Evolutionary conservation across 2,797 vertebrate species (phyloP).

Genomic region (Sebastes taczanowskii): DNA sequence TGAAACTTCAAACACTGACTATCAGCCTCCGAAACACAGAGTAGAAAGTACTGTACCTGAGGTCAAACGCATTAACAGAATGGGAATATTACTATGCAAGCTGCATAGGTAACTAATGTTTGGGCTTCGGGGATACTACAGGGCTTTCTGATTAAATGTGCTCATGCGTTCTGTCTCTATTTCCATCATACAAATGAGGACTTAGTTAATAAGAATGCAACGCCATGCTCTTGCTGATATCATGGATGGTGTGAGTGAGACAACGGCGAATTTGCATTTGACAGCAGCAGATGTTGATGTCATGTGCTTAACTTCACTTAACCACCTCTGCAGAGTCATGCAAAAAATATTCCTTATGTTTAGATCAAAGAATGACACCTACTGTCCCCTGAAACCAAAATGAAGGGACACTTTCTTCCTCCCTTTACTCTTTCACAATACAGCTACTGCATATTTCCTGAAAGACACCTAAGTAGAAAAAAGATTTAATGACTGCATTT

Average conservation of each 20-base stretch:
- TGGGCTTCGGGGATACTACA: constrained; percentile 58
- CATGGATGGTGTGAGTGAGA: constrained; percentile 24
- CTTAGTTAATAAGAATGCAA: constrained; percentile 47
- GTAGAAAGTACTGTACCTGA: constrained; percentile 54
- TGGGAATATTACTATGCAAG: constrained; percentile 55
- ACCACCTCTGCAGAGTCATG: constrained; percentile 37
- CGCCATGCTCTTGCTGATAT: constrained; percentile 21
- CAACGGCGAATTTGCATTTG: constrained; percentile 54
- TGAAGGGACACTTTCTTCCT: not conserved
- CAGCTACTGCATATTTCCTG: constrained; percentile 21
- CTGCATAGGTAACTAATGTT: constrained; percentile 64
- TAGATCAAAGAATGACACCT: constrained; percentile 32
- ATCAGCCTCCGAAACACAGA: constrained; percentile 33
- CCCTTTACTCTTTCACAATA: not conserved
- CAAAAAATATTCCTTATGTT: constrained; percentile 13
- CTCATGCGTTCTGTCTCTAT: constrained; percentile 42
- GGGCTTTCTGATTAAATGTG: constrained; percentile 62
- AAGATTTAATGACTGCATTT: constrained; percentile 75
- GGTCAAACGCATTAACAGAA: constrained; percentile 68
- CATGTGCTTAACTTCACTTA: constrained; percentile 46
- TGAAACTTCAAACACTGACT: constrained; percentile 53
- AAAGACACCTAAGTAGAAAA: constrained; percentile 49
- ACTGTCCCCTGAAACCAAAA: constrained; percentile 6
- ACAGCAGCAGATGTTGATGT: constrained; percentile 25
- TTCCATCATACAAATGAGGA: constrained; percentile 60